Evolutionary conservation across 2,888 invertebrate genomes (phyloP).

Genomic region (Miltochrista miniata): DNA sequence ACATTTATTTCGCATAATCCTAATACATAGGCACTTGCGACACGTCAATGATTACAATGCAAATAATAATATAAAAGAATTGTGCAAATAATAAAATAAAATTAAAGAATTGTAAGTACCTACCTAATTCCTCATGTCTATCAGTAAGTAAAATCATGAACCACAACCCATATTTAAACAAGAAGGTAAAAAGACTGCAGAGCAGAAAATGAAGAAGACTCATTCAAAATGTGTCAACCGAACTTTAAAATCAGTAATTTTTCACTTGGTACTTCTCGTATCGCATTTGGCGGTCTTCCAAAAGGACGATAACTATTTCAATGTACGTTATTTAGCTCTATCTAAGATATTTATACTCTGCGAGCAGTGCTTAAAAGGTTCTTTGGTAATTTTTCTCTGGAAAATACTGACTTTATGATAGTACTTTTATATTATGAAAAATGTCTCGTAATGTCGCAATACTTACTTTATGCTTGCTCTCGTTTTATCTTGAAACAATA

Average conservation of each 20-base stretch:
- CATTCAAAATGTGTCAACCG: conserved; percentile 11
- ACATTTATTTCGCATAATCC: no score
- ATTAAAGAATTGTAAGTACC: no score
- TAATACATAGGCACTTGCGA: no score
- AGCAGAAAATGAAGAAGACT: neutral
- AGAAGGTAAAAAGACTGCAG: neutral
- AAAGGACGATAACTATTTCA: conserved; percentile 24
- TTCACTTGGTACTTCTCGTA: conserved; percentile 32
- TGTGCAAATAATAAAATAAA: no score
- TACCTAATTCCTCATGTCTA: no score
- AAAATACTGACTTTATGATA: neutral
- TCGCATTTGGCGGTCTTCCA: conserved; percentile 36
- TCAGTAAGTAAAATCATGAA: no score
- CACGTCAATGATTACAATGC: no score
- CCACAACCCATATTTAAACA: neutral
- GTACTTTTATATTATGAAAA: no score
- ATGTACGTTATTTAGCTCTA: conserved; percentile 25
- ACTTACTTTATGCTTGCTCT: no score
- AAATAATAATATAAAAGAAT: no score
- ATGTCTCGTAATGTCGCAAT: no score
- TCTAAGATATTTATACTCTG: conserved; percentile 10
- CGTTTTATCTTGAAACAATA: no score
- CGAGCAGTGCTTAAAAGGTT: conserved; percentile 1
- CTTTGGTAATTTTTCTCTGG: neutral
- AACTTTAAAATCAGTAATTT: conserved; percentile 24